Evolutionary conservation across 2,888 invertebrate species (phyloP).

Genomic region (Eurytoma californica): DNA sequence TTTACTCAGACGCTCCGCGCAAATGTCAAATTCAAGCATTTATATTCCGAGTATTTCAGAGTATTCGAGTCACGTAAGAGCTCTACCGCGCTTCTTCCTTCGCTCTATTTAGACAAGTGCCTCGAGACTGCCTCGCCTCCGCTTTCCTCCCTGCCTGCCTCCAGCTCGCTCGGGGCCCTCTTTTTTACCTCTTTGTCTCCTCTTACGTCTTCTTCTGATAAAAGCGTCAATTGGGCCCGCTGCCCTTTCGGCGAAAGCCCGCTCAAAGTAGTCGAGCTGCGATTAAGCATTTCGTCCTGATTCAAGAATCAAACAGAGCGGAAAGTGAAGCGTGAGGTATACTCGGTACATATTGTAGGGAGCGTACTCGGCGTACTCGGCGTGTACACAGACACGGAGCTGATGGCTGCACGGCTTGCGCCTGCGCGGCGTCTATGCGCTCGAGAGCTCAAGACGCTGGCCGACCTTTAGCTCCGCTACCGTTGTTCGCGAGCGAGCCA

Average conservation of each 20-base stretch:
- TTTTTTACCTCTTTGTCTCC: background rate
- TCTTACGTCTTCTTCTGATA: no score
- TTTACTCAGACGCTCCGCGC: constrained; percentile 34
- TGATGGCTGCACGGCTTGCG: background rate
- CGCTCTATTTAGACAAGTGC: constrained; percentile 52
- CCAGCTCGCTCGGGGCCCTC: background rate
- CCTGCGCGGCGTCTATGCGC: constrained; percentile 65
- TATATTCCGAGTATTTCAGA: constrained; percentile 27
- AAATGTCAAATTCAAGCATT: constrained; percentile 42
- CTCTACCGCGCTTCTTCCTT: constrained; percentile 8
- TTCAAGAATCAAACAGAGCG: constrained; percentile 74
- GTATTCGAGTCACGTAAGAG: constrained; percentile 48
- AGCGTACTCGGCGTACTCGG: constrained; percentile 61
- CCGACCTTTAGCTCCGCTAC: background rate
- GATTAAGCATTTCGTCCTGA: constrained; percentile 71
- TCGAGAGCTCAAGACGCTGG: background rate
- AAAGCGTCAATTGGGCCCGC: background rate
- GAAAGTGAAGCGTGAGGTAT: constrained; percentile 72
- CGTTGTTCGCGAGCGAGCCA: background rate
- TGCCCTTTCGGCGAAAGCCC: background rate
- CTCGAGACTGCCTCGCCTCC: background rate
- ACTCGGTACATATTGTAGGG: constrained; percentile 72
- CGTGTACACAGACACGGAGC: constrained; percentile 54
- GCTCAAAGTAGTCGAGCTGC: constrained; percentile 73
- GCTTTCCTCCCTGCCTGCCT: background rate